phyloP scores from a whole-genome alignment of 2,888 invertebrate species.

The Tryphoninae sp. region DNA sequence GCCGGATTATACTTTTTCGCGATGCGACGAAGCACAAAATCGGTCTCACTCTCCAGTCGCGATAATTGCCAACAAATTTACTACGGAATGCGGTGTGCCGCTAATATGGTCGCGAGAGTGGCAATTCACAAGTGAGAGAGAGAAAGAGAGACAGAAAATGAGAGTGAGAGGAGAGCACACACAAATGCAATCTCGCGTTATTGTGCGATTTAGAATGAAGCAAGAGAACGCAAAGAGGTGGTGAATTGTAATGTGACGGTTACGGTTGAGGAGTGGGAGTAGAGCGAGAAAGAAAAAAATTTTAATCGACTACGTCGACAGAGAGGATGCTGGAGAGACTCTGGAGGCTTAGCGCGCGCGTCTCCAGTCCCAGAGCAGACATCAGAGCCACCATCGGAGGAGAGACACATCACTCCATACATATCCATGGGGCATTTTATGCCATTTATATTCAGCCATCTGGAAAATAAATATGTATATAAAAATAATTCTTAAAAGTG shows the following conservation, averaged over 20 bases:
- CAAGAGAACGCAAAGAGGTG: conserved; percentile 48
- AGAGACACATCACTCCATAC: not conserved
- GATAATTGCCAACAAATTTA: conserved; percentile 51
- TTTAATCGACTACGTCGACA: conserved; percentile 56
- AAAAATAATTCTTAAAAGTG: too few species aligned
- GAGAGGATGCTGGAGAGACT: conserved; percentile 56
- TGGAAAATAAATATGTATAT: too few species aligned
- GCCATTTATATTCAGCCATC: too few species aligned
- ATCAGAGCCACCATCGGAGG: conserved; percentile 16
- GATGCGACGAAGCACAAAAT: not conserved
- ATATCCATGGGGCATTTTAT: not conserved
- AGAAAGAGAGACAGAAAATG: conserved; percentile 33
- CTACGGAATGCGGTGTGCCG: conserved; percentile 48
- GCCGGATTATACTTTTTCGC: not conserved
- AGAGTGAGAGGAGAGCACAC: conserved; percentile 14
- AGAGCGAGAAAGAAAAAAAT: conserved; percentile 48
- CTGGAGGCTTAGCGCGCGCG: conserved; percentile 20
- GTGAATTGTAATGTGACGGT: conserved; percentile 32
- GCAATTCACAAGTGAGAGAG: conserved; percentile 31
- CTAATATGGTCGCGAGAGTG: conserved; percentile 50
- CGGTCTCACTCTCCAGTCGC: conserved; percentile 25
- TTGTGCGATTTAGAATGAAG: conserved; percentile 52
- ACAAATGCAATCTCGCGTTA: conserved; percentile 26
- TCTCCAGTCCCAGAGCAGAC: conserved; percentile 27
- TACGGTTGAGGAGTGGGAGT: conserved; percentile 25